Base-by-base conservation (phyloP, 2,797 vertebrate genomes). In the Liasis olivaceus region DNA sequence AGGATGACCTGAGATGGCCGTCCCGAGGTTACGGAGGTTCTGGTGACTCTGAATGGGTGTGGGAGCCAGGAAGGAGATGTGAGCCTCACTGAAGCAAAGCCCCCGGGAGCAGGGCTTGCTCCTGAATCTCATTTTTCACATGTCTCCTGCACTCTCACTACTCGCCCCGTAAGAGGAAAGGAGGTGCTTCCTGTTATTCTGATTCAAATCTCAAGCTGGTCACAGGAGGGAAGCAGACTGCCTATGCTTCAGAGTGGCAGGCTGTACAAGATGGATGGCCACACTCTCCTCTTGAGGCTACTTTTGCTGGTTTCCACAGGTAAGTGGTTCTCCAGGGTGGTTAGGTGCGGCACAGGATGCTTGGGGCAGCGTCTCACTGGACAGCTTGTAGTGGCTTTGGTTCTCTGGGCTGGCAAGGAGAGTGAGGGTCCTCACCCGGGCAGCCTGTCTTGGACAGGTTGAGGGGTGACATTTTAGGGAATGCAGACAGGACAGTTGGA, bases 71-170 rank as follows among this genome's bases (percentile, higher is more conserved):
- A 89, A 90, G 69, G 92, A 90, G 89, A 63, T 20, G 5, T 77
- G 54, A 1, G 72, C 88, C 2, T 94, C 26, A 31, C 72, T n/a
- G 81, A 84, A 66, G 64, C 42, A 3, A 77, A 88, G 84, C 64
- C 81, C 7, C 60, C 2, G 95, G 60, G 4, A 95, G 94, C 95
- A 84, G 95, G 26, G 87, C 96, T 96, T 93, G 96, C 96, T 96
- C 92, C 92, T 88, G 89, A 93, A 97, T 97, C 97, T 97, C 97
- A 96, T 97, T 97, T 97, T 97, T 97, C 97, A 97, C 97, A 96
- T 95, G 96, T 97, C 96, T 96, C 95, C 96, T 93, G 92, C 85
- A 63, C 89, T 96, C 97, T 96, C 96, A 93, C 96, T 72, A 96
- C 95, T 96, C 96, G 96, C 95, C 93, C 96, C 95, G 96, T 95